These are phyloP conservation scores for Hydraecia micacea DNA, from an alignment of 2,888 invertebrate species.

Conservation along the genomic window DNA sequence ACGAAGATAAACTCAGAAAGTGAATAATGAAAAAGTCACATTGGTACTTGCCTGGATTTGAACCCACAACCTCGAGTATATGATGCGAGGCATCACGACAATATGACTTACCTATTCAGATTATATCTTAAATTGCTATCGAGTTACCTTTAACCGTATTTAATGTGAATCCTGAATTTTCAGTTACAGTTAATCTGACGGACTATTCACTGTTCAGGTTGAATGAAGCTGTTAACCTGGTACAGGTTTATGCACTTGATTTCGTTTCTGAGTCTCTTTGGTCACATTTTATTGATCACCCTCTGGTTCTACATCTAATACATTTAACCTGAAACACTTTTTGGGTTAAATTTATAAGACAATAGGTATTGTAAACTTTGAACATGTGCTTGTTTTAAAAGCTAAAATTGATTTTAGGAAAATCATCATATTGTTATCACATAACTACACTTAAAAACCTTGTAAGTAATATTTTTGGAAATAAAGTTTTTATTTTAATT, in stretches of 20 bases:
- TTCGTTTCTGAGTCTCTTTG: constrained; percentile 10
- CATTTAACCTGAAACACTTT: neutral
- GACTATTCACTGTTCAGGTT: constrained; percentile 14
- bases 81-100: no score
- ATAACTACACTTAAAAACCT: neutral
- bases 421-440: neutral
- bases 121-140: neutral
- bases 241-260: neutral
- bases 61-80: no score
- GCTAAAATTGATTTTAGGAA: neutral
- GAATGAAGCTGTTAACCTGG: constrained; percentile 19
- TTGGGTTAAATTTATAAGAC: neutral
- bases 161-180: constrained; percentile 24
- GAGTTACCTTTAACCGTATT: neutral
- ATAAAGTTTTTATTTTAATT: neutral
- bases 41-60: no score
- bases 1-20: no score
- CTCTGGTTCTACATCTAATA: no score
- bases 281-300: constrained; percentile 5
- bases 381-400: neutral
- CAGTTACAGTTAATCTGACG: constrained; percentile 15
- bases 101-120: neutral
- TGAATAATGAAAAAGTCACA: no score
- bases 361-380: neutral
- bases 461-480: no score